Base-by-base conservation (phyloP, 1,140 invertebrate species). In the Lordiphosa clarofinis region DNA sequence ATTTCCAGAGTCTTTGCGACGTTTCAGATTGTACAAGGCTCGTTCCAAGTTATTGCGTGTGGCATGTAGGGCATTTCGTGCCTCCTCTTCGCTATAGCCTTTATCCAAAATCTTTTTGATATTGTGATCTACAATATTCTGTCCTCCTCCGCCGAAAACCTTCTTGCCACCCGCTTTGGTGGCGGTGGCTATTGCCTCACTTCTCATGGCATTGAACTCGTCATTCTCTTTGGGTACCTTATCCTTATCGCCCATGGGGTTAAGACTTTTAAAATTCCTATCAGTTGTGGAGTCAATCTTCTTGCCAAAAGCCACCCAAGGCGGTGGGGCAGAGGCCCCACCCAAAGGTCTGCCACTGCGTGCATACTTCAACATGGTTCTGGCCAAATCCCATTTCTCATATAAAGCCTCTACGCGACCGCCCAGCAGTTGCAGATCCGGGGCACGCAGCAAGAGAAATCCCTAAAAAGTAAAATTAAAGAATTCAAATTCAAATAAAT, bases 231-330 rank as follows among this genome's bases (percentile, higher is more conserved):
- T 91, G 43, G 91, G 91, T 28, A 90, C 87, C 68, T 92, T 92
- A 48, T 93, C 91, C 74, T 92, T 92, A n/a, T 90, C 90, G 7
- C 90, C 91, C 11, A 89, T 88, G 1, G 67, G 33, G 46, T 76
- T 88, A 11, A 94, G 82, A 59, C 94, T 94, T 87, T 95, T 95
- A 39, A 95, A 95, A 69, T 93, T 92, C 62, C 91, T 91, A 61
- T 94, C 92, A 7, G 48, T 65, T n/a, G 58, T 55, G 6, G 69
- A 47, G 62, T 92, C 90, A 36, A 93, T 82, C 82, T 93, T 93
- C 75, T 95, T 93, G 1, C 96, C 96, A 91, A 98, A 97, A 38
- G 96, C 94, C 63, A 97, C 95, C 95, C 96, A 98, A 36, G 94
- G 94, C 39, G 94, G 94, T 37, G 95, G 95, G n/a, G 95, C 95